phyloP scores from a whole-genome alignment of 37 sponge, comb jelly and placozoan species.

The Ianthella basta region DNA sequence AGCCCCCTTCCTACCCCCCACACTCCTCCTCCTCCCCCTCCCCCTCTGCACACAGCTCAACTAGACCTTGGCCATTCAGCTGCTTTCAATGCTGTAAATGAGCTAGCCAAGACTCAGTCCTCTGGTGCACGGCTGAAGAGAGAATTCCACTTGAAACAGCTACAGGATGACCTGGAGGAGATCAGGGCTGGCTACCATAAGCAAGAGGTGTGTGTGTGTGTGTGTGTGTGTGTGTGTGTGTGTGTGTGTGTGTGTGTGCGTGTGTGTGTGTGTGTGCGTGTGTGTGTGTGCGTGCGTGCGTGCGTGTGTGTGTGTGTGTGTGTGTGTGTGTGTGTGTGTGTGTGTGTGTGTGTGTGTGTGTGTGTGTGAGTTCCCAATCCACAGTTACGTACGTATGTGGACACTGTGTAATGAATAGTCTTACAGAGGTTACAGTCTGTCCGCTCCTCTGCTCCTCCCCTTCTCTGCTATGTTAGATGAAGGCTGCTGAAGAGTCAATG shows the following conservation, averaged over 20 bases:
- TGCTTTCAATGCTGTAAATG: constrained; percentile 33
- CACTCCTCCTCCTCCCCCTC: not conserved
- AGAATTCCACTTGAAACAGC: constrained; percentile 52
- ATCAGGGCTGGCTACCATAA: constrained; percentile 37
- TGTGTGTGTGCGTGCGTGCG: not conserved
- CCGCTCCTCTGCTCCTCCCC: too few species aligned
- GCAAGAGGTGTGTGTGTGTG: constrained; percentile 16
- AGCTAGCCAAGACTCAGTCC: constrained; percentile 44
- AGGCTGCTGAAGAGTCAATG: constrained; percentile 39
- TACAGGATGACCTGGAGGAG: constrained; percentile 33
- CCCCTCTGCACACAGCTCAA: constrained; percentile 2
- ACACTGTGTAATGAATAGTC: not conserved
- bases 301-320: not conserved
- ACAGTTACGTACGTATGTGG: too few species aligned
- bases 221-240: constrained; percentile 24
- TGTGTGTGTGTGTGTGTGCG: constrained; percentile 17
- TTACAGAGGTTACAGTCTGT: not conserved
- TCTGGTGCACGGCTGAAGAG: constrained; percentile 61
- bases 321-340: not conserved
- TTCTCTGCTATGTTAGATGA: not conserved
- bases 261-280: not conserved
- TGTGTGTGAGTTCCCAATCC: too few species aligned
- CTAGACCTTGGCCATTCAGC: constrained; percentile 16
- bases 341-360: not conserved
- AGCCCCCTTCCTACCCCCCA: too few species aligned